Conservation (phyloP, 2,888 invertebrate genomes). For the Saturnia pavonia region DNA sequence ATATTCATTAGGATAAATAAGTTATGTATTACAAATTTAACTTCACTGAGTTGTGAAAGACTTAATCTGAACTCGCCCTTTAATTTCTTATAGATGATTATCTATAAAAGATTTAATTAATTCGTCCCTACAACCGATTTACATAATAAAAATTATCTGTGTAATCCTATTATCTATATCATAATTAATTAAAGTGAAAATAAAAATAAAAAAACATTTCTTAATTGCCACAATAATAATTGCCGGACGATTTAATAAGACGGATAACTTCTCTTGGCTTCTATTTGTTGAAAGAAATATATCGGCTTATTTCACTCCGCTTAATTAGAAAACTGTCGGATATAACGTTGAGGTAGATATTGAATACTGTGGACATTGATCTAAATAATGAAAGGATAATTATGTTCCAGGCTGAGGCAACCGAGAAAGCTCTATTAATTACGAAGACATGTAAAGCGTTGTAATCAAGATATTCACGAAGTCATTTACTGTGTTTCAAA, state of each 20-base stretch:
- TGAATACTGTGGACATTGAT: conserved; percentile 5
- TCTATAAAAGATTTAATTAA: no score
- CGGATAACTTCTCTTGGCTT: conserved; percentile 1
- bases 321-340: conserved; percentile 8
- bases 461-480: conserved; percentile 7
- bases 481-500: conserved; percentile 8
- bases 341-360: neutral
- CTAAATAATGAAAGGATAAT: conserved; percentile 13
- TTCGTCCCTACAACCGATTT: neutral
- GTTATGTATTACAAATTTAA: neutral
- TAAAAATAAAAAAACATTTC: neutral
- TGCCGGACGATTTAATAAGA: neutral
- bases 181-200: neutral
- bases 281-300: conserved; percentile 8
- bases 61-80: no score
- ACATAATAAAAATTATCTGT: neutral
- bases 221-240: neutral
- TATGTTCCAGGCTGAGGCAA: neutral
- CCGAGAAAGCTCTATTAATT: conserved; percentile 6
- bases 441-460: conserved; percentile 5
- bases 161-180: neutral
- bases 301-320: conserved; percentile 2
- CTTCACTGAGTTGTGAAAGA: neutral
- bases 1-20: no score
- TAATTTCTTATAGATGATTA: no score